Evolutionary conservation across 1,140 invertebrate species (phyloP).

Genomic region (Eueides isabella): DNA sequence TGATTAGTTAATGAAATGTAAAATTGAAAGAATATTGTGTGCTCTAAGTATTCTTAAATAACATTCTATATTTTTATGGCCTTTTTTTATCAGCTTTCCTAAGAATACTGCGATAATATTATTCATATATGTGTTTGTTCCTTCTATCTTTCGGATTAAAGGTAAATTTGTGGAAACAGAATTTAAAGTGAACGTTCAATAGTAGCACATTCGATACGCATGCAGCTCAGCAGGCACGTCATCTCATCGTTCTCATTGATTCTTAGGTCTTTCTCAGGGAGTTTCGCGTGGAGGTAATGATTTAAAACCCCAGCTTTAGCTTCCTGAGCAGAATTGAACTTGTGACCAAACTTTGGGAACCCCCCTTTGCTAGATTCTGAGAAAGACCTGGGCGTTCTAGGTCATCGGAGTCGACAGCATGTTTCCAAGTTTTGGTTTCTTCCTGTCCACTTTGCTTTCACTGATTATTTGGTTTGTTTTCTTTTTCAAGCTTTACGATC

Average conservation of each 20-base stretch:
- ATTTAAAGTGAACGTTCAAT: conserved; percentile 35
- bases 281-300: conserved; percentile 75
- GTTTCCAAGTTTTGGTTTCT: conserved; percentile 81
- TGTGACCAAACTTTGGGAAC: conserved; percentile 76
- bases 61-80: too few relatives aligned
- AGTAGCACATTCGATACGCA: conserved; percentile 68
- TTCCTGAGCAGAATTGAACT: conserved; percentile 68
- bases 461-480: not conserved
- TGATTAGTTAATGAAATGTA: too few relatives aligned
- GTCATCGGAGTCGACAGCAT: conserved; percentile 76
- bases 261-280: conserved; percentile 82
- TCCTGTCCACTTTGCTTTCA: conserved; percentile 55
- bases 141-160: conserved; percentile 57
- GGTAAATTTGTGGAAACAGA: conserved; percentile 49
- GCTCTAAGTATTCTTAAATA: too few relatives aligned
- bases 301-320: conserved; percentile 72
- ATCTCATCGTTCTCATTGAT: conserved; percentile 76
- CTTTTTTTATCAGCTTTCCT: too few relatives aligned
- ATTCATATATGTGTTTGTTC: conserved; percentile 56
- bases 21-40: too few relatives aligned
- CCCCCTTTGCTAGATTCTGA: conserved; percentile 66
- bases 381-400: conserved; percentile 80
- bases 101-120: not conserved
- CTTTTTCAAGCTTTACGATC: conserved; percentile 20
- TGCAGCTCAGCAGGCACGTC: conserved; percentile 70